Percentiles rank a stretch among this genome's conserved stretches.
These are phyloP conservation scores for Cheirogaleus major DNA, from an alignment of 2,797 vertebrate species.

Conservation along the genomic window DNA sequence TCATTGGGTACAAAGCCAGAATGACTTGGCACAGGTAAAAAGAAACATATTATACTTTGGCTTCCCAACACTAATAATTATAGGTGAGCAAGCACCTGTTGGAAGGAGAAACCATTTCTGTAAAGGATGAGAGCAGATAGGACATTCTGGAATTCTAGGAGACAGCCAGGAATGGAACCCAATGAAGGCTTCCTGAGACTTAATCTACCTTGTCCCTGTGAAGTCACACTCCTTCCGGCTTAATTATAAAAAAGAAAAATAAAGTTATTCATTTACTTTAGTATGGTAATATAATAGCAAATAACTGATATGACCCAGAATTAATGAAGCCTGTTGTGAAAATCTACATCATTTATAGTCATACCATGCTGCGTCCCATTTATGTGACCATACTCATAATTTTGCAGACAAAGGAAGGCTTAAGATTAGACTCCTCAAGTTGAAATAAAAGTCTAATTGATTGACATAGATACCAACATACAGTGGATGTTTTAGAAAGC, in stretches of 20 bases:
- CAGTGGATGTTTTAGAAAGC: neutral
- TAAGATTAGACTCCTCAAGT: neutral
- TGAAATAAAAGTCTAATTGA: neutral
- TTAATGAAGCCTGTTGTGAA: neutral
- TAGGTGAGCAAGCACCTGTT: neutral
- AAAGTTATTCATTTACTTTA: neutral
- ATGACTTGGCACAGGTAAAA: neutral
- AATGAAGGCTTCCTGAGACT: neutral
- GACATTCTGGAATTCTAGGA: neutral
- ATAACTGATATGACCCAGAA: neutral
- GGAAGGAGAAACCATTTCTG: neutral
- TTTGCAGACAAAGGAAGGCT: neutral
- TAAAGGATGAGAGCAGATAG: neutral
- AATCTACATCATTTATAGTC: neutral
- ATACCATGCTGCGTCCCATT: too few species aligned
- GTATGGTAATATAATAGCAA: neutral
- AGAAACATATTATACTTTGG: neutral
- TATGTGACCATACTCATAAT: neutral
- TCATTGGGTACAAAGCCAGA: neutral
- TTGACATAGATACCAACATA: neutral
- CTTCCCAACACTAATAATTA: neutral
- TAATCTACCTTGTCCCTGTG: neutral
- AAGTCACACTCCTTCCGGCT: constrained; percentile 13
- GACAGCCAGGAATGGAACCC: neutral
- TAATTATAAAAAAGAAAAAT: neutral